Percentiles rank a stretch among this genome's conserved stretches.
These are phyloP conservation scores for Ectemnius continuus DNA, from an alignment of 2,888 invertebrate species.

Conservation along the genomic window DNA sequence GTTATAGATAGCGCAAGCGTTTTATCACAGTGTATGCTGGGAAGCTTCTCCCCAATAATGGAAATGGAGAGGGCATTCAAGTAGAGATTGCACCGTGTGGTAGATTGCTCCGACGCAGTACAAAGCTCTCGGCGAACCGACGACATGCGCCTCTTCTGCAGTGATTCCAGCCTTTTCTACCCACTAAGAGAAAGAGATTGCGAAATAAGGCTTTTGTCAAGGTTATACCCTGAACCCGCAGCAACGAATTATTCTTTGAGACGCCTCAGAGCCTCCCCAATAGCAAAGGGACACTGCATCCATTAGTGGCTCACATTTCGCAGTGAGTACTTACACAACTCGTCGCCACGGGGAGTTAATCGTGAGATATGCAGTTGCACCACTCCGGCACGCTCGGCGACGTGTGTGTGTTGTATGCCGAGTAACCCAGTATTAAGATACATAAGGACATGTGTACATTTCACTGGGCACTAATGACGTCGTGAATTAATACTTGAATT, in stretches of 20 bases:
- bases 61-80: conserved; percentile 58
- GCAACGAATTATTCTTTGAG: conserved; percentile 33
- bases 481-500: too few species aligned
- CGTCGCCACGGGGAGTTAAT: neutral
- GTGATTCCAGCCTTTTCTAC: conserved; percentile 40
- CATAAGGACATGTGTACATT: too few species aligned
- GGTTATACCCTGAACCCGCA: conserved; percentile 49
- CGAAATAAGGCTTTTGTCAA: conserved; percentile 51
- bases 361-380: too few species aligned
- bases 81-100: conserved; percentile 52
- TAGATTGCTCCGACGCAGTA: conserved; percentile 55
- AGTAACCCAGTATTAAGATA: too few species aligned
- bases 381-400: too few species aligned
- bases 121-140: conserved; percentile 52
- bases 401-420: too few species aligned
- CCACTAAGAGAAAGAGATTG: conserved; percentile 43
- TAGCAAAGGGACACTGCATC: too few species aligned
- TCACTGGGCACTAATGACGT: too few species aligned
- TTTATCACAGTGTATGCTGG: conserved; percentile 41
- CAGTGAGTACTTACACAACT: neutral
- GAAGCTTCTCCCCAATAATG: conserved; percentile 55
- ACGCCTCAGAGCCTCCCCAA: too few species aligned
- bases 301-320: too few species aligned
- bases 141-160: conserved; percentile 33
- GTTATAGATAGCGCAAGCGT: conserved; percentile 34